Evolutionary conservation across 2,888 invertebrate genomes (phyloP).

Genomic region (Cephus runcator): DNA sequence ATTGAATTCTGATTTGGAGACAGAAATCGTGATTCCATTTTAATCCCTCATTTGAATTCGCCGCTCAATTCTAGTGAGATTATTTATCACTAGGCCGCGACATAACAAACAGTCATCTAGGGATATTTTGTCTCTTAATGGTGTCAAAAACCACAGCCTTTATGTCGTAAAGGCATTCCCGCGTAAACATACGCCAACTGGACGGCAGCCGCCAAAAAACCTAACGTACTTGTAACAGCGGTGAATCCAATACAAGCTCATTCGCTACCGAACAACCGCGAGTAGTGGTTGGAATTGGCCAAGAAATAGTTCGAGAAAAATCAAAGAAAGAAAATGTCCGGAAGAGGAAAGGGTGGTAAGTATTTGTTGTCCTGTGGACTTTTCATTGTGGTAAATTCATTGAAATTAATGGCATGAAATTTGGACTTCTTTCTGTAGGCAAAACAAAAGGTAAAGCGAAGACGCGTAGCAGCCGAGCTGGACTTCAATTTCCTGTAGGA

Average conservation of each 20-base stretch:
- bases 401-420: background rate
- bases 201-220: conserved; percentile 49
- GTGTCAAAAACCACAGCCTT: conserved; percentile 9
- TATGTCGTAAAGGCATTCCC: conserved; percentile 34
- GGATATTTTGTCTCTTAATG: background rate
- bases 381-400: background rate
- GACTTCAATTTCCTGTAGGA: conserved; percentile 70
- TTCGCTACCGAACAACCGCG: conserved; percentile 30
- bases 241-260: conserved; percentile 22
- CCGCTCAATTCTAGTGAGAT: no score
- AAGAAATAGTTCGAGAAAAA: background rate
- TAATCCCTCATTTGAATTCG: no score
- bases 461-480: conserved; percentile 68
- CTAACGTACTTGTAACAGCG: conserved; percentile 39
- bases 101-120: background rate
- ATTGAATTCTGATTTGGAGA: no score
- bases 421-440: conserved; percentile 30
- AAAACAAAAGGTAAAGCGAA: conserved; percentile 54
- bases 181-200: conserved; percentile 46
- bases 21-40: no score
- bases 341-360: conserved; percentile 55
- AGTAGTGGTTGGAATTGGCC: conserved; percentile 3
- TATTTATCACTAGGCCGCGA: no score
- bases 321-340: conserved; percentile 37
- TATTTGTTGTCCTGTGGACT: conserved; percentile 9